Base-by-base conservation (phyloP, 1,140 invertebrate genomes). In the Drosophila seguyi region DNA sequence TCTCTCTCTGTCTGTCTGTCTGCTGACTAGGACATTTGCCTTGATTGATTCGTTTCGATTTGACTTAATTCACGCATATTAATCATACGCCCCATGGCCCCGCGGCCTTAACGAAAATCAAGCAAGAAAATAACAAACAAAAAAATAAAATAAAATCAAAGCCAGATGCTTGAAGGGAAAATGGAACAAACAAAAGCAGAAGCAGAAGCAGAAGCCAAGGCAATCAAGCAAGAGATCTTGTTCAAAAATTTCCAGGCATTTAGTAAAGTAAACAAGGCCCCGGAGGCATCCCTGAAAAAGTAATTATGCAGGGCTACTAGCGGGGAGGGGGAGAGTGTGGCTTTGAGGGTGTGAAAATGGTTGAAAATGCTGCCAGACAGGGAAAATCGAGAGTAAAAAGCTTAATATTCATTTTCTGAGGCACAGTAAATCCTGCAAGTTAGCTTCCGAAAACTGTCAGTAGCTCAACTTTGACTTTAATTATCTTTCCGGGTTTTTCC, bases 21-120 rank as follows among this genome's bases (percentile, higher is more conserved):
- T 27, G 45, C 25, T 50, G 59, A 42, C 81, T n/a, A n/a, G n/a
- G 81, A 77, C 81, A 80, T 84, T 81, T 65, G 82, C 22, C 69
- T 78, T 88, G 85, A 88, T 88, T 88, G 85, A 88, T 88, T 88
- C 85, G 85, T 73, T 88, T 88, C 85, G 85, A 88, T 88, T 90
- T 88, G 84, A 90, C 80, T 88, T 88, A 84, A 88, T 90, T 90
- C 68, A 84, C 85, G 85, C 81, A 88, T 90, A 88, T 88, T 88
- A 88, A 88, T 88, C 85, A 88, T 90, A 88, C 77, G 85, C 81
- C 77, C 73, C 62, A 62, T 50, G 76, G 68, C 73, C 72, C 75
- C 52, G 20, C 22, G 20, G 55, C 55, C 29, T 1, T 0, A 13
- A 47, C 10, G 27, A 50, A n/a, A 31, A 18, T 13, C 27, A 31